phyloP scores from a whole-genome alignment of 2,113 vertebrate species.

The Bos taurus region DNA sequence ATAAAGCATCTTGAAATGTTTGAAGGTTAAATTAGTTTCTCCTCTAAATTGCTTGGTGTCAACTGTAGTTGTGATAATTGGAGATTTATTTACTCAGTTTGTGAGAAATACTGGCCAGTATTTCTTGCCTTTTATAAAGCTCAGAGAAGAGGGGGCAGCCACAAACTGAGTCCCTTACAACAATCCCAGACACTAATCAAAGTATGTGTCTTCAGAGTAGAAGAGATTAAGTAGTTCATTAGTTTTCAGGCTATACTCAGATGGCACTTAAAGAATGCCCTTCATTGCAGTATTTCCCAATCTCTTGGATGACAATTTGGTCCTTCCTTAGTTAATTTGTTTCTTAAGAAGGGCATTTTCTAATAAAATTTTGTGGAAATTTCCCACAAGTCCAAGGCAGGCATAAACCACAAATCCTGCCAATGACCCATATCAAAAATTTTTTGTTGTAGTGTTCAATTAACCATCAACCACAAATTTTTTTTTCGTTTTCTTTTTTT shows the following conservation, averaged over 20 bases:
- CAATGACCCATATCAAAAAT: background rate
- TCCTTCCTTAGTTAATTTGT: slow-evolving; percentile 27
- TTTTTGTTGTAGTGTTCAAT: background rate
- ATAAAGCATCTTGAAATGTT: slow-evolving; percentile 11
- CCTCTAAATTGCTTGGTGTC: background rate
- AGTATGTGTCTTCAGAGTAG: background rate
- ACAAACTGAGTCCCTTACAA: background rate
- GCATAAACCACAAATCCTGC: background rate
- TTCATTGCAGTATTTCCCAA: background rate
- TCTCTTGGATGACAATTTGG: background rate
- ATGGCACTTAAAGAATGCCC: background rate
- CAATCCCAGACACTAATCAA: background rate
- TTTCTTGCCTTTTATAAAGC: background rate
- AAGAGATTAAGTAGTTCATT: background rate
- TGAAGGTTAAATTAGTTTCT: slow-evolving; percentile 38
- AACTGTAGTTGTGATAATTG: background rate
- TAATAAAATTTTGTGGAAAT: slow-evolving; percentile 8
- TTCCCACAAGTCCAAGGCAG: background rate
- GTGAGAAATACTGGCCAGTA: background rate
- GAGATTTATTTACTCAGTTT: background rate
- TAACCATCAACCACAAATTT: background rate
- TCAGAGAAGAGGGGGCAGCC: background rate
- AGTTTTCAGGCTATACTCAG: background rate
- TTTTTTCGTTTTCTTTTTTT: background rate
- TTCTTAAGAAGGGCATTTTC: slow-evolving; percentile 16